Evolutionary conservation across 2,113 vertebrate genomes (phyloP), one percentile per base, ranked within the genome.

Genomic region (Coryphaenoides rupestris): DNA sequence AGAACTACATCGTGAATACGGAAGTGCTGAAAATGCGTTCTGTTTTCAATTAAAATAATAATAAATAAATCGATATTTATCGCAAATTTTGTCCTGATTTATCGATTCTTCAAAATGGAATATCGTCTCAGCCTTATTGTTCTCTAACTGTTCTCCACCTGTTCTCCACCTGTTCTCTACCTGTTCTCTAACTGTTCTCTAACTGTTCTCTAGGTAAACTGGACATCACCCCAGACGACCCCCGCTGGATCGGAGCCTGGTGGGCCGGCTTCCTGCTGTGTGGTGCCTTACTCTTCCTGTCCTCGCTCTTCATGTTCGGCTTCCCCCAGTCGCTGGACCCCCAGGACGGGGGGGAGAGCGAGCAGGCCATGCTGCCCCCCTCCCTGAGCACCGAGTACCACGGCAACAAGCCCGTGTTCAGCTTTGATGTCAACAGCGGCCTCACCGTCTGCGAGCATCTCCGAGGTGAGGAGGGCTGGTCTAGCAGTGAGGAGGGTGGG

Each of bases 201-300:
- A 40, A 5, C 33, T 40, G 33, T 40, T 9, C 33, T 55, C 21
- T 64, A 89, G 89, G 79, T 74, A 84, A 67, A 65, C 76, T 90
- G 79, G 84, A 89, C 77, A 90, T 90, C 78, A 89, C 86, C 58
- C 86, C 87, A 22, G 89, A 90, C 54, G 89, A 90, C 72, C 89
- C 89, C 66, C 89, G 87, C 66, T 90, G 89, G 89, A 90, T 90
- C 58, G 89, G 89, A 68, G 89, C 89, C 0, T 90, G 89, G 89
- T 90, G 89, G 89, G 86, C 74, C 3, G 89, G 89, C 72, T 90
- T 90, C 82, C 86, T 90, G 56, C 80, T 90, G 52, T 90, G 89
- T 40, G 80, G 87, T 84, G 87, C 85, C 84, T 86, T 88, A 84
- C 87, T 88, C 74, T 88, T 87, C 72, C 40, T 88, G 73, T 85